Evolutionary conservation across 2,888 invertebrate genomes (phyloP).

Genomic region (Hyposoter dolosus): DNA sequence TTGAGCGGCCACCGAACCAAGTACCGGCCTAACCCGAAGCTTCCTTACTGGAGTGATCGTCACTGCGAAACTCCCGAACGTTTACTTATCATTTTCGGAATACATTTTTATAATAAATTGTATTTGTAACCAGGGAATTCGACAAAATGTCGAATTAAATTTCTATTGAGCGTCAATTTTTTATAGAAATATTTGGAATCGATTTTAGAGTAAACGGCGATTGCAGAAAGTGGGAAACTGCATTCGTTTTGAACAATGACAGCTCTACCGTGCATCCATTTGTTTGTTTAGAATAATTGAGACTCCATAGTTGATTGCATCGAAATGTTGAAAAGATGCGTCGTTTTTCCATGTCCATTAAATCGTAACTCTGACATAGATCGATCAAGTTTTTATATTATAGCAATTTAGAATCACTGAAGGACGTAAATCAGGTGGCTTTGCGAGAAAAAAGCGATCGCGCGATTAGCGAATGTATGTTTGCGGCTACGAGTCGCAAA

Average conservation of each 20-base stretch:
- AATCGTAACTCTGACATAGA: neutral
- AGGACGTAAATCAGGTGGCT: neutral
- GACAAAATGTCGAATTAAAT: neutral
- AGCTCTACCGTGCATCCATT: neutral
- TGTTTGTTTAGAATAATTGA: neutral
- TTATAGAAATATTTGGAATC: no score
- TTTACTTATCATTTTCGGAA: neutral
- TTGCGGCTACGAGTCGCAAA: neutral
- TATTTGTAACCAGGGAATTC: neutral
- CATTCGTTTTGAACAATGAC: neutral
- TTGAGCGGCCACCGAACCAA: neutral
- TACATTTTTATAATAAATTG: neutral
- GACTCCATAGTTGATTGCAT: neutral
- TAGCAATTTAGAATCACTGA: neutral
- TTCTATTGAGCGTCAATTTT: neutral
- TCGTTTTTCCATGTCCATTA: neutral
- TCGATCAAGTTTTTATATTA: neutral
- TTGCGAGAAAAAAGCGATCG: neutral
- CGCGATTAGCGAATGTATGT: conserved; percentile 14
- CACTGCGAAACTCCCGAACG: no score
- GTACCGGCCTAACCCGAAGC: neutral
- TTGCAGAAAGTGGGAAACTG: no score
- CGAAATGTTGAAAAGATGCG: neutral
- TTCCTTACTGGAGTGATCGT: neutral
- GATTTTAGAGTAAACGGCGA: no score